Base-by-base conservation (phyloP, 2,888 invertebrate species). In the Microctonus aethiopoides region DNA sequence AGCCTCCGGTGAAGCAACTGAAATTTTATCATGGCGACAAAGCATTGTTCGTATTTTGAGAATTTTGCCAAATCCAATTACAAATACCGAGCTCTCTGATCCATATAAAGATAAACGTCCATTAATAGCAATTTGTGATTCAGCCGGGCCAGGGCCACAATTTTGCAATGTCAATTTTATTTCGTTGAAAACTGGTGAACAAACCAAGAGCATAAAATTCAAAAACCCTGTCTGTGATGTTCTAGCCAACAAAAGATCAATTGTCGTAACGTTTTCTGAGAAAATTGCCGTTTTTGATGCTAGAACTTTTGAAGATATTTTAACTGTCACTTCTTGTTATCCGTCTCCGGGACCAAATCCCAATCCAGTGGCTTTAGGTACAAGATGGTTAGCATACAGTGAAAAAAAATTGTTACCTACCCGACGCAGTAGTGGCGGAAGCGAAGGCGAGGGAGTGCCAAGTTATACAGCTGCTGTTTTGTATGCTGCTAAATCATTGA, bases 11-110 rank as follows among this genome's bases (percentile, higher is more conserved):
- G 98, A 98, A 85, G 98, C 98, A 1, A 93, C 94, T 72, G 98
- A 98, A 87, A 94, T 98, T 29, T 87, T 99, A 71, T 97, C 98
- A 2, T 96, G 97, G 93, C 90, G 97, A 64, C 97, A 98, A 87
- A 97, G 97, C 65, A 92, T 93, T 74, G 95, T 98, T 61, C 90
- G 92, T 71, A 90, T 92, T 67, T 89, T 98, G 75, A 92, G 94
- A 85, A 89, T 98, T 79, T 89, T 98, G 83, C 96, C 97, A 9
- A 92, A 92, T 69, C 97, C 97, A 74, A 89, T 90, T 78, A 87
- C 88, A 77, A 78, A 82, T 34, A 88, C 88, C 46, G 90, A 89
- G 80, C 84, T 80, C 73, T 84, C 86, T 79, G 98, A 98, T 88
- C 88, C 89, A 70, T 97, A 92, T 85, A 89, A 91, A 62, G 89